Conservation (phyloP, 2,888 invertebrate species). For the Eupithecia insigniata region DNA sequence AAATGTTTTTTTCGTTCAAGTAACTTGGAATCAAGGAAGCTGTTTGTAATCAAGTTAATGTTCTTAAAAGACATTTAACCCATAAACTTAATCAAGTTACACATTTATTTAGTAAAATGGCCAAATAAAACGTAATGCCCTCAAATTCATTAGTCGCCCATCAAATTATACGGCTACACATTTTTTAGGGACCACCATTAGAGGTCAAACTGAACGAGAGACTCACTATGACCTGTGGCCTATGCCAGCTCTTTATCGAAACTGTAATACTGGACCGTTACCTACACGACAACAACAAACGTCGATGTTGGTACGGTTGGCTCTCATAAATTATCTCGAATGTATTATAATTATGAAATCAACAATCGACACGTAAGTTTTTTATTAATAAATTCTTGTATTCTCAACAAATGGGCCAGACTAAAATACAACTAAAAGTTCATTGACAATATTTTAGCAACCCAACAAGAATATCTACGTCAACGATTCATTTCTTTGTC, state of each 20-base stretch:
- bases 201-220: background rate
- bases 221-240: background rate
- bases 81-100: constrained; percentile 30
- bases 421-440: background rate
- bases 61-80: constrained; percentile 14
- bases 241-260: background rate
- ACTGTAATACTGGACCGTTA: background rate
- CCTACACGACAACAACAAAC: background rate
- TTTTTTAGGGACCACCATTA: constrained; percentile 36
- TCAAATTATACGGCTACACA: constrained; percentile 38
- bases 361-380: too few relatives aligned
- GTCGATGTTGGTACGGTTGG: background rate
- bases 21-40: background rate
- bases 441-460: background rate
- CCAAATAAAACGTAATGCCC: constrained; percentile 33
- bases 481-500: background rate
- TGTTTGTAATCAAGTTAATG: constrained; percentile 2
- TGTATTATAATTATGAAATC: too few relatives aligned
- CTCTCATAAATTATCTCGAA: background rate
- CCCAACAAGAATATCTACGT: background rate
- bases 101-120: constrained; percentile 36
- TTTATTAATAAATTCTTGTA: too few relatives aligned
- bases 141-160: constrained; percentile 38
- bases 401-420: too few relatives aligned
- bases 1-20: background rate